Conservation (phyloP, 92 coral and sea anemone species). For the Umimayanthus chanpuru region DNA sequence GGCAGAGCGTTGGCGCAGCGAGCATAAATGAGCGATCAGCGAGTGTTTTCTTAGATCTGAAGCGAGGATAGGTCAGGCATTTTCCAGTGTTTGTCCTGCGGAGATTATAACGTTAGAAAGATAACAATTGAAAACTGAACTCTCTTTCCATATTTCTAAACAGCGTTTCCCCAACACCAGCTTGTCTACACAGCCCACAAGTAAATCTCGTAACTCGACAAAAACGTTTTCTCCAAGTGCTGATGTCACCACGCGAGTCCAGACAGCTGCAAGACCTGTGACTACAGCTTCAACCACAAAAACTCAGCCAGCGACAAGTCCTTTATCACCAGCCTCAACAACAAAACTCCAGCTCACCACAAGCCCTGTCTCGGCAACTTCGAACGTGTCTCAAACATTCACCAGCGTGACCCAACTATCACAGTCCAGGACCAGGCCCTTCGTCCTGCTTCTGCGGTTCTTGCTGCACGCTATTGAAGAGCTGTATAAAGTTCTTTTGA, state of each 20-base stretch:
- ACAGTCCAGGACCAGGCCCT: neutral
- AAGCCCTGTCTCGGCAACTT: neutral
- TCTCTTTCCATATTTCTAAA: neutral
- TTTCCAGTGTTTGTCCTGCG: too few species aligned
- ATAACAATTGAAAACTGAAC: neutral
- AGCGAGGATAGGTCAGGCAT: too few species aligned
- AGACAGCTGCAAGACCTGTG: neutral
- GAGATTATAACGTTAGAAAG: too few species aligned
- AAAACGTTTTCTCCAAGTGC: neutral
- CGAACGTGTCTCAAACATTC: neutral
- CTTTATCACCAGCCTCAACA: neutral
- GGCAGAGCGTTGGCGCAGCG: too few species aligned
- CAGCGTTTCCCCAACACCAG: neutral
- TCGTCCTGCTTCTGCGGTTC: neutral
- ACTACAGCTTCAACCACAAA: neutral
- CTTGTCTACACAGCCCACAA: neutral
- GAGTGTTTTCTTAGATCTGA: too few species aligned
- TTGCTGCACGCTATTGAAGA: constrained; percentile 1
- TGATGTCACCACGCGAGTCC: neutral
- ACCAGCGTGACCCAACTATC: neutral
- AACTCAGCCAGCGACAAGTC: too few species aligned
- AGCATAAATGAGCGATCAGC: too few species aligned
- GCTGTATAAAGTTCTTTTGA: constrained; percentile 23
- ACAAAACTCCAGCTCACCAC: neutral
- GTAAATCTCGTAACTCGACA: neutral